phyloP scores from a whole-genome alignment of 2,113 vertebrate genomes.

The Toxotes chatareus region DNA sequence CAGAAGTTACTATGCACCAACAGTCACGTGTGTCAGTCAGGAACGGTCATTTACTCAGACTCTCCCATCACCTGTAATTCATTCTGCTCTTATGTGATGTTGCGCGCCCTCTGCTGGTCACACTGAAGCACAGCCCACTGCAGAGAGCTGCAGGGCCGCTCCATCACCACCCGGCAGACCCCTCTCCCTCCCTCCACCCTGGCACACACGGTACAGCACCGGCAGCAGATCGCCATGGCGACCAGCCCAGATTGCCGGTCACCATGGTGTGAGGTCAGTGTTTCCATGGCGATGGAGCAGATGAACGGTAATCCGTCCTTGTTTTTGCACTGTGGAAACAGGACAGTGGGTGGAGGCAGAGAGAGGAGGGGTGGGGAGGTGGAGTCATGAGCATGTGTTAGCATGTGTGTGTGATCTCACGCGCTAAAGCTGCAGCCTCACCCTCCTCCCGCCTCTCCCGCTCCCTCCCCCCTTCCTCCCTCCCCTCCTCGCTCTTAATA shows the following conservation, averaged over 20 bases:
- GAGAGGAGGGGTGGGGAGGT: background rate
- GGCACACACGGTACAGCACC: conserved; percentile 35
- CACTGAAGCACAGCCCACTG: background rate
- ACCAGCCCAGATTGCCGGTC: conserved; percentile 74
- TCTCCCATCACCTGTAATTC: no score
- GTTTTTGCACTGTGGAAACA: conserved; percentile 71
- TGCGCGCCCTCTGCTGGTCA: conserved; percentile 51
- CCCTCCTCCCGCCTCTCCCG: background rate
- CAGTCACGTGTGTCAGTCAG: no score
- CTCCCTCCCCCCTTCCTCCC: background rate
- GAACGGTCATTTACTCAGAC: no score
- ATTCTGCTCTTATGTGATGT: rapidly evolving
- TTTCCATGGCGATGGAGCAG: conserved; percentile 82
- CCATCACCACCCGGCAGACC: background rate
- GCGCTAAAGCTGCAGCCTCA: conserved; percentile 26
- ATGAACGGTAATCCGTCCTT: conserved; percentile 82
- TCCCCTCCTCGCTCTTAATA: conserved; percentile 14
- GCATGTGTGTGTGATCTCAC: conserved; percentile 48
- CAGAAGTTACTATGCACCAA: no score
- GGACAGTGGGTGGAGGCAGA: conserved; percentile 7
- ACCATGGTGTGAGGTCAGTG: conserved; percentile 82
- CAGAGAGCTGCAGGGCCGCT: conserved; percentile 21
- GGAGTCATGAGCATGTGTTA: conserved; percentile 39
- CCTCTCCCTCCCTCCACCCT: background rate
- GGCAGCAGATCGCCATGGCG: conserved; percentile 67